Base-by-base conservation (phyloP, 2,797 vertebrate genomes). In the Sebastiscus tertius region DNA sequence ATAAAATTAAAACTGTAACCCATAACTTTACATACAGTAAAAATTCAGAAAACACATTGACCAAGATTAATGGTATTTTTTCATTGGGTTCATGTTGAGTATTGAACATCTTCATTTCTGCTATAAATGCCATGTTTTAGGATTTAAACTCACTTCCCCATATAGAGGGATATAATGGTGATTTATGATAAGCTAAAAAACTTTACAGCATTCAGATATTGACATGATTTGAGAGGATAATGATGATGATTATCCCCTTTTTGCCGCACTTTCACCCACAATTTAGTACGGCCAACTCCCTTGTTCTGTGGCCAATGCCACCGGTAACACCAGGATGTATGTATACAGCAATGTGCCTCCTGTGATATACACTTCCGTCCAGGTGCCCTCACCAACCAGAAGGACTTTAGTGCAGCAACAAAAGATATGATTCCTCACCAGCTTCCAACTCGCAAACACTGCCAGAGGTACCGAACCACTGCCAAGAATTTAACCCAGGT, bases 401-500 rank as follows among this genome's bases (percentile, higher is more conserved):
- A 29, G 24, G 39, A 55, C 22, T 22, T 10, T 29, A n/a, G 31
- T 18, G 56, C 18, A 26, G 20, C 39, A 75, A 61, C 67, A 46
- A 75, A 62, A 72, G 58, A 67, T 33, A 64, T 20, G 11, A 83
- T 24, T 61, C 36, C 49, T 69, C 54, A 78, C 42, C 61, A 62
- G 68, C 61, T 66, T 72, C 18, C 69, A 54, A 33, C 65, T 77
- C 20, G 2, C 65, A 59, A 63, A 69, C 39, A 29, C 26, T 72
- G 62, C 63, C 14, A 8, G 39, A 42, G 59, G 54, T 29, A 20
- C 42, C 14, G 49, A n/a, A 58, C 29, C 10, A 46, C 46, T 80
- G 80, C 76, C 55, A 84, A 82, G 46, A 67, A 80, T 2, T 27
- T n/a, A 75, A 64, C 46, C 39, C 4, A 63, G 24, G 59, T 58